Base-by-base conservation (phyloP, 2,797 vertebrate species). In the Gila robusta region DNA sequence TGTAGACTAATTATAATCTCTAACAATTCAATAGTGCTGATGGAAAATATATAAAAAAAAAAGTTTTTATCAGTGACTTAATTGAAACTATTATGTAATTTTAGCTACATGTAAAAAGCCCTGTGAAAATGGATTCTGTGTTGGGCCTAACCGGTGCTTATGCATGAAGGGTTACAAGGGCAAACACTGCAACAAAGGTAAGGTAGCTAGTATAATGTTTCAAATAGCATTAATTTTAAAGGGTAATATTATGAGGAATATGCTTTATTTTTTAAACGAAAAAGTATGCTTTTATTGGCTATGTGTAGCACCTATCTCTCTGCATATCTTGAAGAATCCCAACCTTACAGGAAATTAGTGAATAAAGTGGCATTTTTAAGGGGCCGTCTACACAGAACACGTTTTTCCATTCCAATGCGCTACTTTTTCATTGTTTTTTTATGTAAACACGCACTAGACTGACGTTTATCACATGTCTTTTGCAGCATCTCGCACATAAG, bases 81-180 rank as follows among this genome's bases (percentile, higher is more conserved):
- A 62, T 79, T 79, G 5, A 62, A 78, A 11, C 8, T 28, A 12
- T 79, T 16, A 32, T 80, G n/a, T 67, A 23, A 49, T 66, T 69
- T 28, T 89, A 95, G 94, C 94, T 0, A 66, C 91, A 52, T 96
- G 93, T 88, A 85, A 64, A 82, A 92, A 89, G 70, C 69, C 92
- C 1, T 96, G 95, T 81, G 76, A 89, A 6, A 89, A 94, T 70
- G 94, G 94, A 79, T 87, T 90, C 87, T 95, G 95, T 71, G 85
- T 93, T 77, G 87, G 87, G 86, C 93, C 92, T 64, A 92, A 93
- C 83, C 91, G 89, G 81, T 95, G 95, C 88, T 92, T 85, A 56
- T 96, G 95, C 86, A 89, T 88, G 87, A n/a, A 71, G 17, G 94
- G 94, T 2, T 94, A 91, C 86, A 86, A 86, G 87, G 95, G 94